Evolutionary conservation across 2,888 invertebrate genomes (phyloP), one percentile per base, ranked within the genome.

Genomic region (Amorpha juglandis): DNA sequence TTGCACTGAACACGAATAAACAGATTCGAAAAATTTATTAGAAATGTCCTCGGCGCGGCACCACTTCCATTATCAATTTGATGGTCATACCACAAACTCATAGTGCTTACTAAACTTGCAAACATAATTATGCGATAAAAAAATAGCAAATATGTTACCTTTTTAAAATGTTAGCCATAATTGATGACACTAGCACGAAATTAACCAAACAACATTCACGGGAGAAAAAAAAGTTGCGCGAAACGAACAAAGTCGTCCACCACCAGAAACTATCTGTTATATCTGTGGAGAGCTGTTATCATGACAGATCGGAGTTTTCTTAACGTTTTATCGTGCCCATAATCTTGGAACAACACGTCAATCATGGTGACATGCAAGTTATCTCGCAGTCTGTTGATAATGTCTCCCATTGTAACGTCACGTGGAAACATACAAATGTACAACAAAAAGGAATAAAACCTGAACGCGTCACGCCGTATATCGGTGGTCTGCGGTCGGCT

Each of bases 301-400:
- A 76, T 87, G 89, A 90, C 88, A 89, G 87, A 89, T 90, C 86
- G 82, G 81, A 79, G 80, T 80, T 82, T 79, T 84, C 80, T 82
- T 78, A 77, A 76, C 78, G 69, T 70, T 74, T 77, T 78, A 74
- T 74, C 69, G 69, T 69, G 63, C 79, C 68, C 66, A 63, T 72
- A 75, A 87, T 89, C 86, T 89, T 73, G 72, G 76, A 87, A 86
- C 86, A 87, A 84, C 88, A 88, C 83, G 91, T 89, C 92, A 91
- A 86, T 90, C 91, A 87, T 78, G 67, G 71, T 68, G 79, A 77
- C 78, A 73, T 74, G 50, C 21, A 4, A 65, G 50, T 72, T 75
- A 78, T 77, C 75, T 74, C 65, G 63, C 47, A 19, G 67, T 62
- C 33, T 72, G 38, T 66, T 68, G 73, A 70, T 78, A 79, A 78